Conservation (phyloP, 53 echinoderm and acorn worm genomes). For the Astropecten irregularis region DNA sequence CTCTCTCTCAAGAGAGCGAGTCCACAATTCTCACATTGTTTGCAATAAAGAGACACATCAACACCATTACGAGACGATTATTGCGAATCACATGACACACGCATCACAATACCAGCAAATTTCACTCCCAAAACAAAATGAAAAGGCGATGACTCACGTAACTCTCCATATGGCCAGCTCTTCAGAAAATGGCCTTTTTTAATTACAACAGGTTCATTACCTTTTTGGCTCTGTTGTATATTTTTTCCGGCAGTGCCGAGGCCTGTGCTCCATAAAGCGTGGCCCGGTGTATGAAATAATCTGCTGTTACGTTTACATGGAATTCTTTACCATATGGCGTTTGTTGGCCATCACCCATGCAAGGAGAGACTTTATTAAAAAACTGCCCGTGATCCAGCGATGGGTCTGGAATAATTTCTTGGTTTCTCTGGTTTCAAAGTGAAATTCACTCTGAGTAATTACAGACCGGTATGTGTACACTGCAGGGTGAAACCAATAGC, state of each 20-base stretch:
- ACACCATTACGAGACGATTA: background rate
- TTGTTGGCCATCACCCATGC: background rate
- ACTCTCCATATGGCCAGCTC: slow-evolving; percentile 31
- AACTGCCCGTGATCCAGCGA: background rate
- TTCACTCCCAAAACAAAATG: background rate
- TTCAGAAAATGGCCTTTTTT: slow-evolving; percentile 23
- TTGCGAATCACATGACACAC: too few relatives aligned
- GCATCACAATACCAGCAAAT: background rate
- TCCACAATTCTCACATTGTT: background rate
- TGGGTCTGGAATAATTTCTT: background rate
- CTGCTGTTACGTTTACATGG: background rate
- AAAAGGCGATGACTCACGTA: slow-evolving; percentile 22
- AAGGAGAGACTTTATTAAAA: background rate
- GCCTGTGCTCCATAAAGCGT: background rate
- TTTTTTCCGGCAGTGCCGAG: background rate
- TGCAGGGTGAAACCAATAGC: background rate
- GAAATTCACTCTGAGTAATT: slow-evolving; percentile 2
- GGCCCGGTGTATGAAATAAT: slow-evolving; percentile 4
- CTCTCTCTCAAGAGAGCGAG: too few relatives aligned
- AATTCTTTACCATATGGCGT: slow-evolving; percentile 28
- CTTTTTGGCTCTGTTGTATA: background rate
- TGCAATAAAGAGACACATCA: background rate
- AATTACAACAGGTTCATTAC: slow-evolving; percentile 34
- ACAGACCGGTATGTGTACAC: background rate
- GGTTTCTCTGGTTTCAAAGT: slow-evolving; percentile 4